Conservation (phyloP, 2,113 vertebrate genomes). For the Neogobius melanostomus region DNA sequence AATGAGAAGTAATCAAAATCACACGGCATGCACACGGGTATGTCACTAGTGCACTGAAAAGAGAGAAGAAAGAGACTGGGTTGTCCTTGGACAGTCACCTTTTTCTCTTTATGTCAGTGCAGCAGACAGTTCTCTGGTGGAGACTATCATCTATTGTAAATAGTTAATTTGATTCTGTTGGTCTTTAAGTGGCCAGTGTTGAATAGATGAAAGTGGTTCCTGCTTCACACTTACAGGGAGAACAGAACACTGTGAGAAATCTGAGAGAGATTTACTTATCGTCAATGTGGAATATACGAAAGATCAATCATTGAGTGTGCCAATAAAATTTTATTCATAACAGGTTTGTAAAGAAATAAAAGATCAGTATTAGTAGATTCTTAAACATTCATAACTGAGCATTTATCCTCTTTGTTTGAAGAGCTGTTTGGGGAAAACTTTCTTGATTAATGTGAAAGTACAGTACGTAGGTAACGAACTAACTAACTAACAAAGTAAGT, state of each 20-base stretch:
- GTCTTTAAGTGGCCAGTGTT: constrained; percentile 33
- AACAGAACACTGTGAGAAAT: constrained; percentile 28
- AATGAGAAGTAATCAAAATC: constrained; percentile 34
- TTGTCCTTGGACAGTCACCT: constrained; percentile 60
- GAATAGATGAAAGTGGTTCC: constrained; percentile 34
- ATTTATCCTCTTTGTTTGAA: too few species aligned
- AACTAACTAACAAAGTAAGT: too few species aligned
- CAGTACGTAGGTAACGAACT: too few species aligned
- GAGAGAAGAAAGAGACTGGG: constrained; percentile 29
- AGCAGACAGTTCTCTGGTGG: not conserved
- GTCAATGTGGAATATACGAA: constrained; percentile 23
- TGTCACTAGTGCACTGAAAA: constrained; percentile 26
- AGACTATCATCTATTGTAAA: constrained; percentile 55
- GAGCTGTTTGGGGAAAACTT: too few species aligned
- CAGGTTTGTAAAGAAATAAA: too few species aligned
- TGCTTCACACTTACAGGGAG: constrained; percentile 31
- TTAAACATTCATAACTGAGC: too few species aligned
- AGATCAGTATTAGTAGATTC: too few species aligned
- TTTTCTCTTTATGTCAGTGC: constrained; percentile 41
- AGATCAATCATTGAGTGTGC: not conserved
- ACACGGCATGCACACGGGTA: constrained; percentile 21
- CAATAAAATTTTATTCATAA: too few species aligned
- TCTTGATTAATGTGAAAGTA: too few species aligned
- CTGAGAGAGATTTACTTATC: constrained; percentile 13
- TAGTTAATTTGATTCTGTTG: constrained; percentile 55